These are phyloP conservation scores for Nothura maculosa DNA, from an alignment of 2,797 vertebrate species.

Conservation along the genomic window DNA sequence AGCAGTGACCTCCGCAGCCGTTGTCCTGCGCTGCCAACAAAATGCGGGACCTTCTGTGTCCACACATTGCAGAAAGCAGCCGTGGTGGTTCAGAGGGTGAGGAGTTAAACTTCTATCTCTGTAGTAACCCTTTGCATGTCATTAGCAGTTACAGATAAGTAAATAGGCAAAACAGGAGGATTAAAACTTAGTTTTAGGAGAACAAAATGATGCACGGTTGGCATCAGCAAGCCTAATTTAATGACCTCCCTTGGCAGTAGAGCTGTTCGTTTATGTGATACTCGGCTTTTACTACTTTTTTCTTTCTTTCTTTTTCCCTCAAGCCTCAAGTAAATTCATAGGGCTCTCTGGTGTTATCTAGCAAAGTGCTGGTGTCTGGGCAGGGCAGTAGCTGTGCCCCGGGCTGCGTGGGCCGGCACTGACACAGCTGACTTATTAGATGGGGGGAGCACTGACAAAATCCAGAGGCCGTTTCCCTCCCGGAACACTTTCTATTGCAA, in stretches of 20 bases:
- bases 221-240: conserved; percentile 10
- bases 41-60: not conserved
- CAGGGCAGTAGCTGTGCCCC: not conserved
- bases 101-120: not conserved
- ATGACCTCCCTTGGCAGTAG: not conserved
- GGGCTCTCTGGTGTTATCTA: not conserved
- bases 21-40: not conserved
- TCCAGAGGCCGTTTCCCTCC: not conserved
- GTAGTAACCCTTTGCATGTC: not conserved
- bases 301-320: not conserved
- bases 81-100: not conserved
- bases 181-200: not conserved
- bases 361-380: not conserved
- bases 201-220: not conserved
- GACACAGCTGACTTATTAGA: not conserved
- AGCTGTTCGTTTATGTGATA: not conserved
- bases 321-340: not conserved
- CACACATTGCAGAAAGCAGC: not conserved
- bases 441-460: not conserved
- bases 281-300: not conserved
- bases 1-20: not conserved
- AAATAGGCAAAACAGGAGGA: not conserved
- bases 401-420: not conserved
- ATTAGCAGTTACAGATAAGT: not conserved
- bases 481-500: not conserved